Percentiles rank a stretch among this genome's conserved stretches.
Evolutionary conservation across 2,888 invertebrate species (phyloP).

Genomic region (Dynastes maya): DNA sequence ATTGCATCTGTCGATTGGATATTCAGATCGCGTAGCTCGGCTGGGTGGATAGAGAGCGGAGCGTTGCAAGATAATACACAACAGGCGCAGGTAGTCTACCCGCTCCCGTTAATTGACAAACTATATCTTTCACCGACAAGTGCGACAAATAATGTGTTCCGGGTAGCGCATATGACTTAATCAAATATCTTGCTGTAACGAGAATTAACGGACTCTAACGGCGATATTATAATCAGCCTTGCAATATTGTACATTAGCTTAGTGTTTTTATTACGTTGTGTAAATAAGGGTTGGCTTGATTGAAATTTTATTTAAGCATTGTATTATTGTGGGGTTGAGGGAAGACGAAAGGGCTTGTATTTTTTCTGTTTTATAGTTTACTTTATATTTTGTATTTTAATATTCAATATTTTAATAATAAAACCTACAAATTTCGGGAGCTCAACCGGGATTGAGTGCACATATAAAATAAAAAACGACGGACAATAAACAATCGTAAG

Average conservation of each 20-base stretch:
- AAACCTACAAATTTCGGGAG: no score
- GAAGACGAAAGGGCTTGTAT: no score
- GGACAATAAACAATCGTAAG: no score
- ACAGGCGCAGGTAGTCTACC: background rate
- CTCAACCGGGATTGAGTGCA: no score
- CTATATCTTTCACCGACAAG: slow-evolving; percentile 33
- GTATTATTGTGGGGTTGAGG: no score
- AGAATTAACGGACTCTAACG: background rate
- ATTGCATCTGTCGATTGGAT: slow-evolving; percentile 30
- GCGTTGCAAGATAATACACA: slow-evolving; percentile 17
- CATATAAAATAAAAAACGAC: no score
- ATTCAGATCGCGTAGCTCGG: slow-evolving; percentile 19
- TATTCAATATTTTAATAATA: no score
- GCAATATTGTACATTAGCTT: background rate
- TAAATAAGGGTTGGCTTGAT: no score
- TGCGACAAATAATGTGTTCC: slow-evolving; percentile 34
- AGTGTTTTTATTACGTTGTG: no score
- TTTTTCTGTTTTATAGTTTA: no score
- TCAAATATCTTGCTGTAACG: slow-evolving; percentile 8
- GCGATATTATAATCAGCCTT: background rate
- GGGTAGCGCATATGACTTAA: slow-evolving; percentile 7
- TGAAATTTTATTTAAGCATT: no score
- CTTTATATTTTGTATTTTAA: no score
- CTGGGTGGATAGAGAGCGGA: background rate
- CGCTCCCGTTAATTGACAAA: slow-evolving; percentile 31